phyloP scores from a whole-genome alignment of 1,140 invertebrate genomes.

The Scylla paramamosain region DNA sequence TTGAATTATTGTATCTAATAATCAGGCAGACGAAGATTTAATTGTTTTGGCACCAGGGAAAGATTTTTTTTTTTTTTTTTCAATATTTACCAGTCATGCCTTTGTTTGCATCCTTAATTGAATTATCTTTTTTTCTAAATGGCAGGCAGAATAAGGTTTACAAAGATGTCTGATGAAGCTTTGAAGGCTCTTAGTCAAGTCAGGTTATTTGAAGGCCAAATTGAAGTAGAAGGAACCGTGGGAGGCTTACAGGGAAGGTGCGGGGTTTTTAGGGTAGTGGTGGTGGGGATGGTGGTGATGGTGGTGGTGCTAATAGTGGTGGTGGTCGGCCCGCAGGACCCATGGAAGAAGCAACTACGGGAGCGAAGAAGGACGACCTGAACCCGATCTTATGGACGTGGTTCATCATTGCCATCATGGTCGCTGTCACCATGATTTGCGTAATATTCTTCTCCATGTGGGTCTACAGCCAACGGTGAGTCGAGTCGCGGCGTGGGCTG shows the following conservation, averaged over 20 bases:
- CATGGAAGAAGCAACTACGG: slow-evolving; percentile 71
- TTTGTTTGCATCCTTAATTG: too few relatives aligned
- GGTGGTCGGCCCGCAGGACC: neutral
- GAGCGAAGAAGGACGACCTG: slow-evolving; percentile 68
- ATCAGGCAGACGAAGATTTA: too few relatives aligned
- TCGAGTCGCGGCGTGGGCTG: neutral
- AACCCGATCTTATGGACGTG: slow-evolving; percentile 75
- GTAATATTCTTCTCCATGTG: slow-evolving; percentile 77
- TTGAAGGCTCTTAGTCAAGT: too few relatives aligned
- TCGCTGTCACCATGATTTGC: slow-evolving; percentile 76
- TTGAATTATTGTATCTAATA: too few relatives aligned
- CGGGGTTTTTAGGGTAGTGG: neutral
- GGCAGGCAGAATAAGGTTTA: too few relatives aligned
- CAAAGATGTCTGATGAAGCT: too few relatives aligned
- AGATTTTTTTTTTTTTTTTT: too few relatives aligned
- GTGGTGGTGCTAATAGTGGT: neutral
- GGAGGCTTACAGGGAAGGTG: neutral
- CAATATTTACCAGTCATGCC: too few relatives aligned
- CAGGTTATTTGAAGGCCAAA: too few relatives aligned
- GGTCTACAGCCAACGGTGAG: slow-evolving; percentile 77
- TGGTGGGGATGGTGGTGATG: neutral
- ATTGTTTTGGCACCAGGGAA: too few relatives aligned
- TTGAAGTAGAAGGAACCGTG: neutral
- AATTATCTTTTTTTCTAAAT: too few relatives aligned
- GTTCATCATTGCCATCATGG: slow-evolving; percentile 77